Evolutionary conservation across 2,113 vertebrate species (phyloP).

Genomic region (Peromyscus californicus): DNA sequence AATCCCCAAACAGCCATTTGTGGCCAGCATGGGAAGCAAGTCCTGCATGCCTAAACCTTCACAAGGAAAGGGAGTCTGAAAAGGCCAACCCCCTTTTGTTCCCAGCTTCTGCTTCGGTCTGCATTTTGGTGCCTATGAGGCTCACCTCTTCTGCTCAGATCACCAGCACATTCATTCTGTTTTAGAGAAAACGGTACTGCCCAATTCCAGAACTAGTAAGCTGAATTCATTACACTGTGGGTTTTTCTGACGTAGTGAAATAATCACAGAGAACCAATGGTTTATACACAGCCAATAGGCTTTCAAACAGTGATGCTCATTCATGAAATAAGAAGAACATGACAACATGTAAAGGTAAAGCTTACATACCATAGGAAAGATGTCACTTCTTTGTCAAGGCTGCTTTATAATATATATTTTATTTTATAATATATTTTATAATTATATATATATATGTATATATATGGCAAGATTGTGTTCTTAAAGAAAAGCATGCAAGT

Average conservation of each 20-base stretch:
- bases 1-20: background rate
- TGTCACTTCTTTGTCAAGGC: background rate
- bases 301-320: background rate
- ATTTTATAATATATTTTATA: background rate
- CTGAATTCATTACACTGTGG: background rate
- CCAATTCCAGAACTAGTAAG: background rate
- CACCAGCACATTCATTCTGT: background rate
- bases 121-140: background rate
- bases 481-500: background rate
- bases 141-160: background rate
- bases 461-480: background rate
- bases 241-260: background rate
- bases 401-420: background rate
- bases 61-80: background rate
- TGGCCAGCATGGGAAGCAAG: background rate
- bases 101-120: background rate
- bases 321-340: background rate
- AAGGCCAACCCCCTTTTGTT: background rate
- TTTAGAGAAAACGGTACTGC: background rate
- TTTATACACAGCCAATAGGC: background rate
- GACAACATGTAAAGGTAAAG: background rate
- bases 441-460: too few species aligned
- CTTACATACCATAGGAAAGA: too few species aligned
- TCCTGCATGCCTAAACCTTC: background rate
- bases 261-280: background rate